phyloP scores from a whole-genome alignment of 2,888 invertebrate species.

The Adineta ricciae region DNA sequence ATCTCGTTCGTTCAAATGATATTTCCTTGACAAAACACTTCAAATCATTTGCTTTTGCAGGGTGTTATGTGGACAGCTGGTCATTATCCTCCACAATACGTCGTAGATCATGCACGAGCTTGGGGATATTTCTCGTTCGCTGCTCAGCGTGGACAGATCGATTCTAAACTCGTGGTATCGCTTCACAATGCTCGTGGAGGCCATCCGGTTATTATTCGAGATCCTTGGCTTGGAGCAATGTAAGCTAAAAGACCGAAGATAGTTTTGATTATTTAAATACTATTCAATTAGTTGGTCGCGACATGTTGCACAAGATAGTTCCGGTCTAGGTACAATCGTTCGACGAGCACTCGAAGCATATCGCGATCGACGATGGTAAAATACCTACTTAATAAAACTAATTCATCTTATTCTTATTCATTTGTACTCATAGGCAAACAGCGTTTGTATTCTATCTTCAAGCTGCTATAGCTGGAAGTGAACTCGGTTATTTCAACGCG shows the following conservation, averaged over 20 bases:
- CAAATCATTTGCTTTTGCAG: background rate
- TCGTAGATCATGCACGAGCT: slow-evolving; percentile 40
- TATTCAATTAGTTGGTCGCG: slow-evolving; percentile 42
- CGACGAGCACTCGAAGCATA: slow-evolving; percentile 41
- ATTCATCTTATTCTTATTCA: background rate
- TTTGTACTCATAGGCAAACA: slow-evolving; percentile 37
- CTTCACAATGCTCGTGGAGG: slow-evolving; percentile 41
- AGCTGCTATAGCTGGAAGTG: slow-evolving; percentile 44
- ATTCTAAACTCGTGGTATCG: slow-evolving; percentile 41
- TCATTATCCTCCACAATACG: background rate
- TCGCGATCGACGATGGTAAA: slow-evolving; percentile 38
- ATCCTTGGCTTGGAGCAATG: slow-evolving; percentile 39
- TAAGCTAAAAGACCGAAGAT: slow-evolving; percentile 36
- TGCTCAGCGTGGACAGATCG: slow-evolving; percentile 41
- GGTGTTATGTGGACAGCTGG: slow-evolving; percentile 20
- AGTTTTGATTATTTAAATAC: background rate
- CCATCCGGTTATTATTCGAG: slow-evolving; percentile 37
- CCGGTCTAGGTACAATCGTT: slow-evolving; percentile 40
- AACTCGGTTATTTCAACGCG: slow-evolving; percentile 45
- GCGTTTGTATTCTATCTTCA: slow-evolving; percentile 44
- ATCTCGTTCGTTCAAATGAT: background rate
- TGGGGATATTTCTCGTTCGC: slow-evolving; percentile 40
- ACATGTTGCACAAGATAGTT: slow-evolving; percentile 43
- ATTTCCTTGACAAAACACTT: background rate
- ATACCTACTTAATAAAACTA: background rate